Evolutionary conservation across 2,797 vertebrate species (phyloP).

Genomic region (Spea hammondii): DNA sequence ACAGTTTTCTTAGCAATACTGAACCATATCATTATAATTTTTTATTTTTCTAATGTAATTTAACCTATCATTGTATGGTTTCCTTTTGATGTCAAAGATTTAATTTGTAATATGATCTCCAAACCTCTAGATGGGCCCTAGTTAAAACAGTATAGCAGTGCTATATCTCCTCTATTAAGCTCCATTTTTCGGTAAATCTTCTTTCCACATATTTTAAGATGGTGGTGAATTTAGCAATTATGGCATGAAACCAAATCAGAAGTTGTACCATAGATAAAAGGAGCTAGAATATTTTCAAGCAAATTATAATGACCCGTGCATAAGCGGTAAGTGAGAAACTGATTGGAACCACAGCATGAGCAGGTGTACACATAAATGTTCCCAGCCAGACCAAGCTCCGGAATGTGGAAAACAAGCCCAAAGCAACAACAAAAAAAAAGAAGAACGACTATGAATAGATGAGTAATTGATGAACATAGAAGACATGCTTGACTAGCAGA

Average conservation of each 20-base stretch:
- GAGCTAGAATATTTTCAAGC: slow-evolving; percentile 18
- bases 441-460: slow-evolving; percentile 47
- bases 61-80: too few relatives aligned
- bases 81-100: too few relatives aligned
- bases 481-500: slow-evolving; percentile 60
- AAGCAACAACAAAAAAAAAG: slow-evolving; percentile 72
- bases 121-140: too few relatives aligned
- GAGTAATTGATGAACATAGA: slow-evolving; percentile 62
- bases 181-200: too few relatives aligned
- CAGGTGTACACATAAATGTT: slow-evolving; percentile 70
- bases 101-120: too few relatives aligned
- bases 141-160: too few relatives aligned
- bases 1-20: too few relatives aligned
- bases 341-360: slow-evolving; percentile 53
- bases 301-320: slow-evolving; percentile 37
- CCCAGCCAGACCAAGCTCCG: slow-evolving; percentile 50
- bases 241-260: slow-evolving; percentile 1
- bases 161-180: too few relatives aligned
- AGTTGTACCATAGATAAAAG: slow-evolving; percentile 29
- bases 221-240: slow-evolving; percentile 2
- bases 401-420: slow-evolving; percentile 67
- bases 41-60: too few relatives aligned
- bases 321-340: slow-evolving; percentile 41
- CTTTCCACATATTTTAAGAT: background rate
- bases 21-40: too few relatives aligned